These are phyloP conservation scores for Scaptomyza tumidula DNA, from an alignment of 2,888 invertebrate species.

Conservation along the genomic window DNA sequence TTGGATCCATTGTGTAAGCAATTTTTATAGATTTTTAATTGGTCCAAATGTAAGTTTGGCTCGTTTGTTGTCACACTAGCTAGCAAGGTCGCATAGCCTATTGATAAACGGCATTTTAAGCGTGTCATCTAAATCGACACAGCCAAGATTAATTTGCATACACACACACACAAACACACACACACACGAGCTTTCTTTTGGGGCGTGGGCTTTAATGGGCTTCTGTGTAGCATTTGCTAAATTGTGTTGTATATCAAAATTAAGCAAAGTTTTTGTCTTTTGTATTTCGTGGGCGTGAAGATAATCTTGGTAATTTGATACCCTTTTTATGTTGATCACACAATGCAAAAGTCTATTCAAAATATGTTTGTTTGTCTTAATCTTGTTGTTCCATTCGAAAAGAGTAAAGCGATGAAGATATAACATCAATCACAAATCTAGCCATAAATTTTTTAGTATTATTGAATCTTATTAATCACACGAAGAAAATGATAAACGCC, in stretches of 20 bases:
- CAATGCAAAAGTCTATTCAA: neutral
- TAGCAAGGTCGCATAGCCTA: conserved; percentile 48
- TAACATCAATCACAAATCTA: neutral
- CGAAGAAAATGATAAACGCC: too few relatives aligned
- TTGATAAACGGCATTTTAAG: conserved; percentile 18
- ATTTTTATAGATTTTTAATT: conserved; percentile 72
- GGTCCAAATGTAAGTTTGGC: conserved; percentile 39
- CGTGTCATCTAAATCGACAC: conserved; percentile 15
- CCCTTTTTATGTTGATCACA: neutral
- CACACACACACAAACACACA: conserved; percentile 14
- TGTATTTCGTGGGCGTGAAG: neutral
- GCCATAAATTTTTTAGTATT: too few relatives aligned
- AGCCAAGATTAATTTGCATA: conserved; percentile 43
- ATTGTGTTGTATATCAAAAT: conserved; percentile 15
- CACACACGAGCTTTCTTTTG: too few relatives aligned
- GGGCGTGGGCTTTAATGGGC: conserved; percentile 29
- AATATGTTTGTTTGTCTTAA: neutral
- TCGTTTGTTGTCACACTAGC: conserved; percentile 2
- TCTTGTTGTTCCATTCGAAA: neutral
- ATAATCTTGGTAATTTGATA: neutral
- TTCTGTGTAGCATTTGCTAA: conserved; percentile 25
- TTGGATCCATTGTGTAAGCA: conserved; percentile 47
- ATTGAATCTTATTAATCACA: too few relatives aligned
- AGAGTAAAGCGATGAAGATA: neutral
- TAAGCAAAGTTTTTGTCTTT: conserved; percentile 11